Base-by-base conservation (phyloP, 1,140 invertebrate species). In the Drosophila eugracilis region DNA sequence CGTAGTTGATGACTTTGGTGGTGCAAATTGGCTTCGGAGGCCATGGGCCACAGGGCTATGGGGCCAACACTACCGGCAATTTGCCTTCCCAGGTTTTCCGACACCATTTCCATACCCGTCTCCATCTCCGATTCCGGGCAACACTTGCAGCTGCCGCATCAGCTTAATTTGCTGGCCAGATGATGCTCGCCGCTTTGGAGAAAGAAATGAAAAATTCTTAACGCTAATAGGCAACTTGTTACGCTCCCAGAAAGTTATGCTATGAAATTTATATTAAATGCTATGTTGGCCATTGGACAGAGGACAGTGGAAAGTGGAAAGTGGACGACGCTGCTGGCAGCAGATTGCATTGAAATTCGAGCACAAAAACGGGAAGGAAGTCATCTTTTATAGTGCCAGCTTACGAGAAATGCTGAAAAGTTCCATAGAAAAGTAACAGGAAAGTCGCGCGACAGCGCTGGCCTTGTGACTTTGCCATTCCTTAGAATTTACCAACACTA, bases 351-450 rank as follows among this genome's bases (percentile, higher is more conserved):
- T 88, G 83, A 83, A 86, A 78, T 78, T 66, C 55, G 59, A 37
- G 57, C 42, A 66, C 58, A 67, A 72, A 75, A 76, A 59, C 15
- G 26, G 21, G 75, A 88, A 78, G 83, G 70, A 78, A 75, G 83
- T 78, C 83, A 86, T 86, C 70, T 83, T 83, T 86, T 86, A 83
- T 86, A 83, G 63, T 88, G 83, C 78, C 75, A 58, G 83, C 83
- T 86, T 85, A 86, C 49, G 65, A 58, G 57, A 7, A 7, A 17
- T 57, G 55, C 63, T 80, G 58, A 78, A 78, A 84, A 78, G 75
- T 78, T 45, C 52, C 19, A 34, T 58, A 34, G 34, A 52, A 69
- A 81, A 81, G 67, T 67, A 67, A 74, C 75, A 76, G 63, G 19
- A 58, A 78, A 59, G 74, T 75, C 53, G 48, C 52, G 60, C 47